Base-by-base conservation (phyloP, 2,113 vertebrate genomes). In the Cyrtonyx montezumae region DNA sequence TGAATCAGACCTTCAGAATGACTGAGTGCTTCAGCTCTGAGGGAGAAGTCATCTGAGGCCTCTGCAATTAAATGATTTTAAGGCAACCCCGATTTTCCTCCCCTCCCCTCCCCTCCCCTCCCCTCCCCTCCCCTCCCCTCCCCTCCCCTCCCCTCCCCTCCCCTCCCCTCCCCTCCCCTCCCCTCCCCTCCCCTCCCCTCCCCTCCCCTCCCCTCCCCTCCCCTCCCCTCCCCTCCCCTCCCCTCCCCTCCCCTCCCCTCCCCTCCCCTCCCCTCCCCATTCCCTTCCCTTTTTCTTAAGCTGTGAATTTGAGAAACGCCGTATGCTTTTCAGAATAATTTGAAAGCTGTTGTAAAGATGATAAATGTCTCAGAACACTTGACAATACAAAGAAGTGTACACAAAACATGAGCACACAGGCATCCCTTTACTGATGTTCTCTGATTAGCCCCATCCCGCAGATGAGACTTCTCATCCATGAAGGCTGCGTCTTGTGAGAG, bases 301-400 rank as follows among this genome's bases (percentile, higher is more conserved):
- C 61, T 85, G 20, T 56, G 66, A 67, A 22, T 79, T 87, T 86
- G 77, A 90, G 74, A 88, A 74, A 56, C 15, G 51, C 71, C 30
- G n/a, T 92, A 37, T 87, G 61, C 49, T 71, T 91, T 73, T 46
- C 37, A 67, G 59, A 79, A 80, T 12, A 49, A 34, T 65, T 69
- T 68, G 46, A 73, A 88, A 92, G 73, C 61, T 67, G 17, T 78
- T 84, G 30, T 48, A 87, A 59, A 30, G n/a, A 82, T 79, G 87
- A 77, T 65, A 88, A 77, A 94, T 76, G 58, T 75, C 67, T 59
- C 30, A 46, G n/a, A 83, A 36, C 18, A 26, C 46, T 86, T 90
- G 62, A 86, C 42, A 71, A 26, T 63, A 46, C 34, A 45, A 22
- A 70, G 63, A 90, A 78, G 67, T 32, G 74, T 9, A 75, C 56